These are phyloP conservation scores for Ammodytes marinus DNA, from an alignment of 2,113 vertebrate genomes.

Conservation along the genomic window DNA sequence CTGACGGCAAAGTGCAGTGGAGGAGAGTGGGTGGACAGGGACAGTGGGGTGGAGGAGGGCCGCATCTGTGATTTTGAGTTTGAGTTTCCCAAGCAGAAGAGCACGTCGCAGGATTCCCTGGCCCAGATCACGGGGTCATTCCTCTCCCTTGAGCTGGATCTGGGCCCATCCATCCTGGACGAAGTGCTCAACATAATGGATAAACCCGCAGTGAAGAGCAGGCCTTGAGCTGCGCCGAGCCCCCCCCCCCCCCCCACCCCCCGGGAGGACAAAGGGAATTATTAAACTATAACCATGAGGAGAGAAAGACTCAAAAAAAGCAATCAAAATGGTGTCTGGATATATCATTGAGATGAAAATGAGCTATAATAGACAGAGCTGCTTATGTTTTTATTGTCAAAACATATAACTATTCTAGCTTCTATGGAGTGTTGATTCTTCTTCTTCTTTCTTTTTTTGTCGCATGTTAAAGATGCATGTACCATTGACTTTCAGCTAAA, in stretches of 20 bases:
- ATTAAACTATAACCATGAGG: slow-evolving; percentile 57
- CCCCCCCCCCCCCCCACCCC: not conserved
- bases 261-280: slow-evolving; percentile 72
- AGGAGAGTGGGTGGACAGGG: slow-evolving; percentile 89
- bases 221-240: slow-evolving; percentile 70
- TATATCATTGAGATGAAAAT: slow-evolving; percentile 76
- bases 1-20: slow-evolving; percentile 85
- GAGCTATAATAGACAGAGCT: slow-evolving; percentile 71
- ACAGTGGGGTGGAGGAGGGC: slow-evolving; percentile 90
- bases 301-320: slow-evolving; percentile 64
- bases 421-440: slow-evolving; percentile 71
- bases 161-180: slow-evolving; percentile 97
- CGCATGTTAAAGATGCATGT: slow-evolving; percentile 79
- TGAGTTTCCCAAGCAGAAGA: slow-evolving; percentile 89
- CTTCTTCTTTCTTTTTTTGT: slow-evolving; percentile 53
- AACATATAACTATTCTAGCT: slow-evolving; percentile 77
- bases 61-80: slow-evolving; percentile 84
- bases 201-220: slow-evolving; percentile 82
- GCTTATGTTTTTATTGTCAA: slow-evolving; percentile 76
- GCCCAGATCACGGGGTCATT: slow-evolving; percentile 91
- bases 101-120: slow-evolving; percentile 90
- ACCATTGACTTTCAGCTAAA: slow-evolving; percentile 76
- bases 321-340: slow-evolving; percentile 75
- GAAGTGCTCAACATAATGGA: slow-evolving; percentile 99
- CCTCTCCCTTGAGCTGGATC: slow-evolving; percentile 95